A percentile compares a stretch with the other conserved stretches of the same genome.
Conservation (phyloP, 2,797 vertebrate genomes). For the Crypturellus tataupa region DNA sequence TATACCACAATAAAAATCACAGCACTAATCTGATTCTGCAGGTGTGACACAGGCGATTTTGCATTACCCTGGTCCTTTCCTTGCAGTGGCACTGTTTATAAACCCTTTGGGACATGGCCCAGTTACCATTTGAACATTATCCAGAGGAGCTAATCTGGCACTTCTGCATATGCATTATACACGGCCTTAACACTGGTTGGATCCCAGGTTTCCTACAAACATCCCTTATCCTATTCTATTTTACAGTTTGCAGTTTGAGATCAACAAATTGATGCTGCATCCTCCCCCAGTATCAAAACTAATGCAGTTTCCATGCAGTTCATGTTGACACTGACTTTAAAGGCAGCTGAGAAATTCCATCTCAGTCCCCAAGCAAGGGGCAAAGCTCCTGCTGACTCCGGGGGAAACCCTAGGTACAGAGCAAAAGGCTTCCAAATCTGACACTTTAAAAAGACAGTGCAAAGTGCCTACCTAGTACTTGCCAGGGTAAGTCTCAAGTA, state of each 20-base stretch:
- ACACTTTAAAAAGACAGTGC: neutral
- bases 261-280: neutral
- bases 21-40: neutral
- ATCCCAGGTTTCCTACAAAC: neutral
- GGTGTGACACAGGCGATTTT: neutral
- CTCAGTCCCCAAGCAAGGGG: neutral
- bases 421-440: neutral
- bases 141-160: neutral
- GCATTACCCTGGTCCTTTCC: neutral
- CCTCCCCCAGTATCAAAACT: neutral
- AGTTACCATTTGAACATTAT: neutral
- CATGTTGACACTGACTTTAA: neutral
- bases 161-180: neutral
- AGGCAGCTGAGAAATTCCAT: neutral
- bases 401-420: neutral
- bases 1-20: neutral
- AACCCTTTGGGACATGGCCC: neutral
- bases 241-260: neutral
- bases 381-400: neutral
- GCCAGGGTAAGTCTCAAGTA: neutral
- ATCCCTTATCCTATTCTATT: neutral
- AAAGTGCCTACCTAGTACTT: neutral
- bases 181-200: neutral
- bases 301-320: neutral
- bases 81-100: neutral